Evolutionary conservation across 2,797 vertebrate genomes (phyloP).

Genomic region (Erethizon dorsatum): DNA sequence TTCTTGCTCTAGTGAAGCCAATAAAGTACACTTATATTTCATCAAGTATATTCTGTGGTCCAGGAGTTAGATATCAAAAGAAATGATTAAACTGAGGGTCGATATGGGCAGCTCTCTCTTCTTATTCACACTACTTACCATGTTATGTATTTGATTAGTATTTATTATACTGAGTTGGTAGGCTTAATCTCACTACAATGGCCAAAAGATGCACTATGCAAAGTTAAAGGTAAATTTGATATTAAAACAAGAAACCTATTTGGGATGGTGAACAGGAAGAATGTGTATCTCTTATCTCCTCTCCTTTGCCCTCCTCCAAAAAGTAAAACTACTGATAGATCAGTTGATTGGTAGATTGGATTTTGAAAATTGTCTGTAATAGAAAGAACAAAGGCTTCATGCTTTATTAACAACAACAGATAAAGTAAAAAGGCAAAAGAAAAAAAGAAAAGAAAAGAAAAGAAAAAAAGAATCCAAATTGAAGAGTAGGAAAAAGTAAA

Average conservation of each 20-base stretch:
- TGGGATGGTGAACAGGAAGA: background rate
- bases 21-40: background rate
- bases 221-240: background rate
- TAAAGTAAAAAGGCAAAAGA: conserved; percentile 42
- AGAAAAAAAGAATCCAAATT: background rate
- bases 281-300: background rate
- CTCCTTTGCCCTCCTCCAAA: background rate
- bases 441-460: background rate
- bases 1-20: background rate
- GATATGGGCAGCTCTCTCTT: background rate
- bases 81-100: background rate
- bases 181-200: background rate
- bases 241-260: background rate
- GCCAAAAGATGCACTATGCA: background rate
- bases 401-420: conserved; percentile 32
- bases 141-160: background rate
- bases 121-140: too few relatives aligned
- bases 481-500: conserved; percentile 27
- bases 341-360: background rate
- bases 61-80: background rate
- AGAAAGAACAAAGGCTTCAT: conserved; percentile 45
- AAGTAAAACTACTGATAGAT: background rate
- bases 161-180: background rate
- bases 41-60: background rate
- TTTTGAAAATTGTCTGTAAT: background rate